Base-by-base conservation (phyloP, 2,888 invertebrate species). In the Chaetogeoica ovagalla region DNA sequence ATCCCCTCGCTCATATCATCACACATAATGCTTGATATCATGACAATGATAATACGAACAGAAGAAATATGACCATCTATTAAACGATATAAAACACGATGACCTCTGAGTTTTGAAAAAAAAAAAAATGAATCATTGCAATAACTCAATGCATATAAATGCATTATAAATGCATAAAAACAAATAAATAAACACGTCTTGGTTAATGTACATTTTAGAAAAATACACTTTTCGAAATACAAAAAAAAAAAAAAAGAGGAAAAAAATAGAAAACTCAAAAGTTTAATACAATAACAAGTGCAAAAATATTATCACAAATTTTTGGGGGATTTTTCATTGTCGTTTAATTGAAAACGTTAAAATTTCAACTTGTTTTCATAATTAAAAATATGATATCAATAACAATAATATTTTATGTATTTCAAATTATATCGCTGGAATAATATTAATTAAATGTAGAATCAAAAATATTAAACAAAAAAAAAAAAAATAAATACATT, bases 231-330 rank as follows among this genome's bases (percentile, higher is more conserved):
- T 70, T 62, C 6, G 30, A 79, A 71, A 75, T 75, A 76, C 23
- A 59, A 66, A 71, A 4, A 30, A 60, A 76, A 74, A 79, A 71
- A 76, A n/a, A n/a, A n/a, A n/a, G n/a, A n/a, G n/a, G 30, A 30
- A 60, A 76, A 74, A 79, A 71, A 76, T 76, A 76, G 43, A 59
- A 66, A 79, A 71, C 55, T 71, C 70, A 74, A 72, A n/a, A 21
- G 17, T 57, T 70, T 77, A 60, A 37, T 52, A 77, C 52, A 7
- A 79, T 79, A 79, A 79, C 79, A 65, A 71, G 71, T 79, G 71
- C 79, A 79, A 70, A 69, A 71, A 71, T 71, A 79, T 79, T 79
- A 79, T 79, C 79, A 79, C 79, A 79, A 77, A 48, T 62, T 69
- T 77, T 52, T 39, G 55, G 60, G 60, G 69, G 52, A 37, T 70